These are phyloP conservation scores for Sphyrna mokarran DNA, from an alignment of 2,113 vertebrate species.

Conservation along the genomic window DNA sequence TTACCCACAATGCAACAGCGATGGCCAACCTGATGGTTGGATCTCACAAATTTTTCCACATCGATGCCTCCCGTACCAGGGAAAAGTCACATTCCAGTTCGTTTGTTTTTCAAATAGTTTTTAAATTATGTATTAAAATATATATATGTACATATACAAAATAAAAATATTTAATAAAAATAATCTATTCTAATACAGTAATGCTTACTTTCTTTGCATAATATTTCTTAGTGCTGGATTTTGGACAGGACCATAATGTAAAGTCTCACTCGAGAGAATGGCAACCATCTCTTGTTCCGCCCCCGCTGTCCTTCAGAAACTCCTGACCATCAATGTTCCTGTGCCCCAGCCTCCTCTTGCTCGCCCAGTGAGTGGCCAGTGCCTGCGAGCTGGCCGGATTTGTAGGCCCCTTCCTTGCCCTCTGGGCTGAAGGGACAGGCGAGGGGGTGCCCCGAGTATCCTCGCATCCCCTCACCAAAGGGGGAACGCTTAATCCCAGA, in stretches of 20 bases:
- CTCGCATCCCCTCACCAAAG: too few species aligned
- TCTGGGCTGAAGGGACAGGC: too few species aligned
- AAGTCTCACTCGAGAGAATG: not conserved
- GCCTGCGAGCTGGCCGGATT: not conserved
- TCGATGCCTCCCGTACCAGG: not conserved
- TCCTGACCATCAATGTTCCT: too few species aligned
- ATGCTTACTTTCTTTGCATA: not conserved
- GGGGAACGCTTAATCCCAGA: not conserved
- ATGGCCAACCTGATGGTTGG: not conserved
- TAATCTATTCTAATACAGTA: not conserved
- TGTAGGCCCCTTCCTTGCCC: not conserved
- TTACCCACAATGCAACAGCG: not conserved
- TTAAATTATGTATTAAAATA: not conserved
- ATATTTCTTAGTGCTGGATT: not conserved
- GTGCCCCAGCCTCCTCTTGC: not conserved
- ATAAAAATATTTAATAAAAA: not conserved
- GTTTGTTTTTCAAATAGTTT: not conserved
- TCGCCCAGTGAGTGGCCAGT: not conserved
- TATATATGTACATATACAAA: not conserved
- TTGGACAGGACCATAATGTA: not conserved
- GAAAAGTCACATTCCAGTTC: too few species aligned
- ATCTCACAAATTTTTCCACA: not conserved
- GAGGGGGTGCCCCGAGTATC: too few species aligned
- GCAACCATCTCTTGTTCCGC: too few species aligned
- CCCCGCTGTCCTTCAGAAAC: not conserved